These are phyloP conservation scores for Hyphantria cunea DNA, from an alignment of 1,140 invertebrate species.

Conservation along the genomic window DNA sequence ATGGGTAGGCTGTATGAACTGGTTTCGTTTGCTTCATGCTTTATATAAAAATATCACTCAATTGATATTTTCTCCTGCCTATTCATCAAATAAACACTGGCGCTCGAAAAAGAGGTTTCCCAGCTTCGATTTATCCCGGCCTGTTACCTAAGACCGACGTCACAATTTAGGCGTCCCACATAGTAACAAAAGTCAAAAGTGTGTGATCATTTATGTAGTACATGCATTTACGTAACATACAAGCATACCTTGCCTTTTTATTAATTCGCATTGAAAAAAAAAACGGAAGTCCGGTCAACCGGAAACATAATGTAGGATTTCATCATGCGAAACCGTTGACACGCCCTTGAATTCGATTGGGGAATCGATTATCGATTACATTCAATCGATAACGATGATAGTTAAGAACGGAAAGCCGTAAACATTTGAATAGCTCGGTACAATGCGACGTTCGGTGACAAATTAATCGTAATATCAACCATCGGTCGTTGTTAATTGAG, in stretches of 20 bases:
- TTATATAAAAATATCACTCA: too few species aligned
- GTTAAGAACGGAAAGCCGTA: conserved; percentile 20
- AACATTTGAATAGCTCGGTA: conserved; percentile 14
- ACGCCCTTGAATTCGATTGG: conserved; percentile 52
- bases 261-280: neutral
- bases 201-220: too few species aligned
- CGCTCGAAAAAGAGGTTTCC: too few species aligned
- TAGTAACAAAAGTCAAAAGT: too few species aligned
- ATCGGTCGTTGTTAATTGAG: neutral
- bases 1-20: too few species aligned
- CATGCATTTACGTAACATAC: too few species aligned
- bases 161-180: too few species aligned
- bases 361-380: conserved; percentile 21
- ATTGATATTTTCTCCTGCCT: too few species aligned
- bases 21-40: too few species aligned
- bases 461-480: neutral
- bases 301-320: conserved; percentile 43
- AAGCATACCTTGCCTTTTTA: neutral
- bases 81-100: too few species aligned
- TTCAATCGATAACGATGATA: conserved; percentile 17
- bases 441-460: conserved; percentile 21
- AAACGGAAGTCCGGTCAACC: conserved; percentile 34
- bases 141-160: too few species aligned
- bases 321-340: conserved; percentile 53
- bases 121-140: too few species aligned